Percentiles rank a stretch among this genome's conserved stretches.
Evolutionary conservation across 2,113 vertebrate genomes (phyloP).

Genomic region (Lates calcarifer): DNA sequence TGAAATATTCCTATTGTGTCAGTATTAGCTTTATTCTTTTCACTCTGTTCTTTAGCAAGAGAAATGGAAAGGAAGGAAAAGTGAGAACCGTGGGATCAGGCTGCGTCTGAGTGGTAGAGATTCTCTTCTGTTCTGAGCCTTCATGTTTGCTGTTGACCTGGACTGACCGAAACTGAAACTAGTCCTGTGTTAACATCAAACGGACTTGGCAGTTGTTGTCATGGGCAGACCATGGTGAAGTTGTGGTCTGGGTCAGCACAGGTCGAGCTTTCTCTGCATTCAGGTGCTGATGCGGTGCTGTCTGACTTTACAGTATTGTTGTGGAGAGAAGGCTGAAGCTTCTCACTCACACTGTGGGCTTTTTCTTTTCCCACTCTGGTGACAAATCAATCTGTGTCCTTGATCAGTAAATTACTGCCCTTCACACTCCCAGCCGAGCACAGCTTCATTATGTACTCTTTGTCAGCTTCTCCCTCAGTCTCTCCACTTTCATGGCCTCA

Average conservation of each 20-base stretch:
- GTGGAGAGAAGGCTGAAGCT: neutral
- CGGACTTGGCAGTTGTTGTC: neutral
- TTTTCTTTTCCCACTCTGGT: constrained; percentile 36
- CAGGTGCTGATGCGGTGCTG: neutral
- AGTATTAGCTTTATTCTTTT: no score
- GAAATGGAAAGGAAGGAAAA: no score
- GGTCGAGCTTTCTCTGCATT: neutral
- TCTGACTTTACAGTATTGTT: neutral
- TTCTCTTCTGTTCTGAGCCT: no score
- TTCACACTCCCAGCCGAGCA: constrained; percentile 36
- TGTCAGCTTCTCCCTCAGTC: constrained; percentile 32
- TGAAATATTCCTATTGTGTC: no score
- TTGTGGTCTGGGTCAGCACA: rapidly evolving
- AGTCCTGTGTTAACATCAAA: neutral
- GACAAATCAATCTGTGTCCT: constrained; percentile 54
- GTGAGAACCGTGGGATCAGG: neutral
- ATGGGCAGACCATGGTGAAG: no score
- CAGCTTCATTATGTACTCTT: constrained; percentile 55
- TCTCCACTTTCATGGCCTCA: neutral
- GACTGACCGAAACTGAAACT: neutral
- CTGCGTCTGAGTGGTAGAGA: neutral
- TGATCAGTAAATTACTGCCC: constrained; percentile 64
- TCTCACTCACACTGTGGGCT: constrained; percentile 30
- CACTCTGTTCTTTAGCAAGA: no score
- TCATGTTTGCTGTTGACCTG: neutral